phyloP scores from a whole-genome alignment of 2,888 invertebrate species.

The Coelinius sp. region DNA sequence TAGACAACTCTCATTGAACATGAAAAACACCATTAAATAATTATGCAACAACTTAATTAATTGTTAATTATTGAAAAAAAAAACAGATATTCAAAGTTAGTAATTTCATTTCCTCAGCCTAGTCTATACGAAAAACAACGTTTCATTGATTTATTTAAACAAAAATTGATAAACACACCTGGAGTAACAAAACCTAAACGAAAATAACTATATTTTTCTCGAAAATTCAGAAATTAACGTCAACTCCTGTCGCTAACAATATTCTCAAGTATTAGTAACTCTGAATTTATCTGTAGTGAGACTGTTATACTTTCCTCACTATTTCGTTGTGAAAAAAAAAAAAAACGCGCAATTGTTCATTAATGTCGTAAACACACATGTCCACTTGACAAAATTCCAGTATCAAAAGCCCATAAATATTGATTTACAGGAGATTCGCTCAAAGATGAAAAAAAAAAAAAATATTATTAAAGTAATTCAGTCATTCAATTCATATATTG shows the following conservation, averaged over 20 bases:
- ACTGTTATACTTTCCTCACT: conserved; percentile 31
- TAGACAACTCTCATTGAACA: conserved; percentile 1
- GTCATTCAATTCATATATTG: conserved; percentile 2
- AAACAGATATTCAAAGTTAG: no score
- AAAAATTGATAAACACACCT: conserved; percentile 32
- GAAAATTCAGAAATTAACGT: not conserved
- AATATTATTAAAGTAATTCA: conserved; percentile 1
- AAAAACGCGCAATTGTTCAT: conserved; percentile 20
- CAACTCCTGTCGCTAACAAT: conserved; percentile 12
- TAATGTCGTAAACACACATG: conserved; percentile 14
- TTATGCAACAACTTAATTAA: no score
- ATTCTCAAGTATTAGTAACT: conserved; percentile 16
- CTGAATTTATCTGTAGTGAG: conserved; percentile 29
- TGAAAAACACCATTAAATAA: conserved; percentile 48
- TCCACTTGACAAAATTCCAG: conserved; percentile 4
- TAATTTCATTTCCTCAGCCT: not conserved
- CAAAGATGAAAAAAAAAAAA: conserved; percentile 24
- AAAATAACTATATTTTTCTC: conserved; percentile 54
- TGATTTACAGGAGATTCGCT: conserved; percentile 23
- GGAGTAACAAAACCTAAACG: conserved; percentile 24
- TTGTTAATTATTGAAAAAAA: no score
- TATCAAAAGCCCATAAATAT: conserved; percentile 7
- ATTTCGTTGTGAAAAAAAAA: conserved; percentile 16
- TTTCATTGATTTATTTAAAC: conserved; percentile 50
- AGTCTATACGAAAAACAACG: conserved; percentile 29